These are phyloP conservation scores for Anastrepha obliqua DNA, from an alignment of 1,140 invertebrate genomes.

Conservation along the genomic window DNA sequence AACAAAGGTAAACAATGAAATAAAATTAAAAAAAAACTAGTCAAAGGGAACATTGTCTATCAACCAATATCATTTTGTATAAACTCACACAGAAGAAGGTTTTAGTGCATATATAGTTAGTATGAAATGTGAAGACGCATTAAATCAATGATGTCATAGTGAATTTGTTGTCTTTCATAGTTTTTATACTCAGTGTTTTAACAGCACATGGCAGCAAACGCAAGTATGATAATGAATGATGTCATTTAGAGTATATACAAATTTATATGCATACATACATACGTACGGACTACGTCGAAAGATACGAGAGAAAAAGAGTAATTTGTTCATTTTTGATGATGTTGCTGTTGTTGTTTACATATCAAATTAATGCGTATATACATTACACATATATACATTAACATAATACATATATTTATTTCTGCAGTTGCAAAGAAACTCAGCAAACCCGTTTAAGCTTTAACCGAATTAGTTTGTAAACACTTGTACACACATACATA, in stretches of 20 bases:
- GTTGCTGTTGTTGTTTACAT: too few relatives aligned
- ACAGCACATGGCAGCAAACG: constrained; percentile 46
- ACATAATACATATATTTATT: too few relatives aligned
- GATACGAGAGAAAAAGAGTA: too few relatives aligned
- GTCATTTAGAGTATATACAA: constrained; percentile 11
- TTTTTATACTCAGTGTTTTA: neutral
- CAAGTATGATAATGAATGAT: constrained; percentile 42
- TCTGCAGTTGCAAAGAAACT: too few relatives aligned
- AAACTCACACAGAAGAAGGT: neutral
- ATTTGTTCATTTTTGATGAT: too few relatives aligned
- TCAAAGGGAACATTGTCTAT: neutral
- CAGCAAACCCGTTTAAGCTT: too few relatives aligned
- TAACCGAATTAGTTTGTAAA: too few relatives aligned
- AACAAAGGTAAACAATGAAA: constrained; percentile 79
- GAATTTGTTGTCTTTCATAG: constrained; percentile 8
- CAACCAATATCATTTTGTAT: neutral
- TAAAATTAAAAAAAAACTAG: neutral
- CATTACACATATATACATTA: too few relatives aligned
- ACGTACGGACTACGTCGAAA: neutral
- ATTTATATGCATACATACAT: neutral
- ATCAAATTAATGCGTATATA: too few relatives aligned
- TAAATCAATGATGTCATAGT: constrained; percentile 51
- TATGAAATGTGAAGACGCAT: neutral
- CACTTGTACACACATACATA: too few relatives aligned
- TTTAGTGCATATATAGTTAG: neutral